phyloP scores from a whole-genome alignment of 2,888 invertebrate genomes.

The Nebria salina region DNA sequence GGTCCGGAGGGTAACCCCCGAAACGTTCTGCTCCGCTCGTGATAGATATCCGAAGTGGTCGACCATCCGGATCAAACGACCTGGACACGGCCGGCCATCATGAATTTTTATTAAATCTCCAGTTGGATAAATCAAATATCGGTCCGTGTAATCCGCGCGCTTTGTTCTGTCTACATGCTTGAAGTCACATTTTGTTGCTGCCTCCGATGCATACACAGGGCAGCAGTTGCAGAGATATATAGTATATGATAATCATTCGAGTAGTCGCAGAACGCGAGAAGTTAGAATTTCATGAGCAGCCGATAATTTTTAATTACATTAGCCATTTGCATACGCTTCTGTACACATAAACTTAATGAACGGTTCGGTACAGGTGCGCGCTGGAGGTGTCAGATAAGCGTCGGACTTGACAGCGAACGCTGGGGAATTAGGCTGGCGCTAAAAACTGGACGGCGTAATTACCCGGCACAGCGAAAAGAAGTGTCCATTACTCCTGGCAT shows the following conservation, averaged over 20 bases:
- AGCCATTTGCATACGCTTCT: constrained; percentile 40
- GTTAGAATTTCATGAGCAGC: constrained; percentile 11
- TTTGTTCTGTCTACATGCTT: constrained; percentile 7
- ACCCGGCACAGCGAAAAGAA: constrained; percentile 15
- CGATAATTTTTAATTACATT: constrained; percentile 43
- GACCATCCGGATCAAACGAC: constrained; percentile 43
- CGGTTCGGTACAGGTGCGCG: constrained; percentile 36
- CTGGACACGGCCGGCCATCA: constrained; percentile 30
- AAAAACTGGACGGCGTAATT: constrained; percentile 29
- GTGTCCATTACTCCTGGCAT: constrained; percentile 37
- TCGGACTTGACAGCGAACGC: constrained; percentile 29
- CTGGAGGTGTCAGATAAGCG: constrained; percentile 33
- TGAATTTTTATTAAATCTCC: constrained; percentile 46
- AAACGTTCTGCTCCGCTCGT: constrained; percentile 11
- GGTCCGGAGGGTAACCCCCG: constrained; percentile 34
- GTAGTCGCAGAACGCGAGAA: background rate
- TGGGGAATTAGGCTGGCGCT: constrained; percentile 28
- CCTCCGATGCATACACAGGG: background rate
- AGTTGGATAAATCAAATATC: constrained; percentile 44
- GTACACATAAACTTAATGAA: constrained; percentile 44
- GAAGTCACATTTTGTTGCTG: background rate
- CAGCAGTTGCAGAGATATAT: no score
- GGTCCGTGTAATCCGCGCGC: constrained; percentile 10
- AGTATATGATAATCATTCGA: no score
- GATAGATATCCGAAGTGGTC: constrained; percentile 29